Base-by-base conservation (phyloP, 1,140 invertebrate species). In the Cherax destructor region DNA sequence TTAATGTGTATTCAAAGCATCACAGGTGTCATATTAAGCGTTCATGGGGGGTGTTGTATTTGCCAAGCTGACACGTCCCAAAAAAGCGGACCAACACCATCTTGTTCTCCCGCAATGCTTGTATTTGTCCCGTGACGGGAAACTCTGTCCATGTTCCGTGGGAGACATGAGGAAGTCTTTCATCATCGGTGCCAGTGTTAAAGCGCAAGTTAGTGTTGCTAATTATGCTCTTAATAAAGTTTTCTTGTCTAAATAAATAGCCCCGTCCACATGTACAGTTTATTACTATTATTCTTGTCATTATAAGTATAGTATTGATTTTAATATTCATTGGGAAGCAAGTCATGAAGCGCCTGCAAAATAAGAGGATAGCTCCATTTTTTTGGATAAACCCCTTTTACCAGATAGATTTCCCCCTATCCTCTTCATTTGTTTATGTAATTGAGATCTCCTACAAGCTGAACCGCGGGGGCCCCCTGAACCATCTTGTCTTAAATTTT, bases 141-240 rank as follows among this genome's bases (percentile, higher is more conserved):
- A 97, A 92, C 95, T 98, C 11, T 98, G 97, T 94, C 95, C 78
- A 97, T 98, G 96, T 98, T 99, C 94, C 95, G 98, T 16, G 97
- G 98, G 91, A 11, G 98, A 99, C 94, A 98, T 99, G 97, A 96
- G 98, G 92, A 98, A 98, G 94, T 98, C 97, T 47, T 97, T 98
- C 94, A 97, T 99, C 92, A 97, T 99, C 87, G 98, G 98, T 94
- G 97, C 97, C 69, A 97, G 98, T 94, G 96, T 99, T 78, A 95
- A 97, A 93, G 97, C 97, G 16, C 86, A 91, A 80, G 91, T 90
- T 30, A 86, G 87, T n/a, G 61, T 24, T 61, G 30, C 0, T 41
- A 41, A 41, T 41, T 24, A 9, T 74, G n/a, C 5, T 9, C 69
- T 30, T 74, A 7, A 30, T n/a, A 30, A 41, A n/a, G 21, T 74